Percentiles rank a stretch among this genome's conserved stretches.
These are phyloP conservation scores for Napeogenes sylphis DNA, from an alignment of 2,888 invertebrate genomes.

Conservation along the genomic window DNA sequence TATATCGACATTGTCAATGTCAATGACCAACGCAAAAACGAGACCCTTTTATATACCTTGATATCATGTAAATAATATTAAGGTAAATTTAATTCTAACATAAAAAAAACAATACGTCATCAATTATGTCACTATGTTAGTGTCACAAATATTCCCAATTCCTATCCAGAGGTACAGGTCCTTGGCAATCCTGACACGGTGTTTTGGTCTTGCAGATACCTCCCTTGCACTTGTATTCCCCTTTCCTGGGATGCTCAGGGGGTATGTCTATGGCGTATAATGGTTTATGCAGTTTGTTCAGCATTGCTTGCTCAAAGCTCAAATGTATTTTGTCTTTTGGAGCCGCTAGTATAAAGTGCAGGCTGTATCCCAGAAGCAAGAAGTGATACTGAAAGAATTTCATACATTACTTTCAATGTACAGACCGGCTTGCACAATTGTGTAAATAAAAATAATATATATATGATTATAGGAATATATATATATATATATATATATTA, in stretches of 20 bases:
- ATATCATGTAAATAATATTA: too few species aligned
- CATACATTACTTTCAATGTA: not conserved
- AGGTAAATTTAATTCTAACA: not conserved
- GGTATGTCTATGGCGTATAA: slow-evolving; percentile 42
- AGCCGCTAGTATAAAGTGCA: slow-evolving; percentile 17
- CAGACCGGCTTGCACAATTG: too few species aligned
- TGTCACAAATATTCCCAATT: slow-evolving; percentile 30
- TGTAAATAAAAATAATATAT: too few species aligned
- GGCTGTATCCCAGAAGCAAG: slow-evolving; percentile 12
- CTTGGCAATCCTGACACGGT: slow-evolving; percentile 44
- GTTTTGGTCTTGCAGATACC: slow-evolving; percentile 40
- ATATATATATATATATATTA: too few species aligned
- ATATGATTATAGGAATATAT: too few species aligned
- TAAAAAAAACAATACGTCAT: not conserved
- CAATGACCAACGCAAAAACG: too few species aligned
- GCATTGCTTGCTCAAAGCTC: slow-evolving; percentile 41
- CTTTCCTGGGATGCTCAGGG: slow-evolving; percentile 46
- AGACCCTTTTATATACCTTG: too few species aligned
- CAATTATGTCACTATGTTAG: not conserved
- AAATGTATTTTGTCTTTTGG: slow-evolving; percentile 27
- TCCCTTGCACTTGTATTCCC: slow-evolving; percentile 46
- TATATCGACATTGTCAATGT: too few species aligned
- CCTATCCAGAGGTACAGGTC: slow-evolving; percentile 38
- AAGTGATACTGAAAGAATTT: slow-evolving; percentile 21
- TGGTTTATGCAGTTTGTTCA: slow-evolving; percentile 49